Percentiles rank a stretch among this genome's conserved stretches.
phyloP scores from a whole-genome alignment of 2,888 invertebrate genomes.

The Camptogramma bilineatum region DNA sequence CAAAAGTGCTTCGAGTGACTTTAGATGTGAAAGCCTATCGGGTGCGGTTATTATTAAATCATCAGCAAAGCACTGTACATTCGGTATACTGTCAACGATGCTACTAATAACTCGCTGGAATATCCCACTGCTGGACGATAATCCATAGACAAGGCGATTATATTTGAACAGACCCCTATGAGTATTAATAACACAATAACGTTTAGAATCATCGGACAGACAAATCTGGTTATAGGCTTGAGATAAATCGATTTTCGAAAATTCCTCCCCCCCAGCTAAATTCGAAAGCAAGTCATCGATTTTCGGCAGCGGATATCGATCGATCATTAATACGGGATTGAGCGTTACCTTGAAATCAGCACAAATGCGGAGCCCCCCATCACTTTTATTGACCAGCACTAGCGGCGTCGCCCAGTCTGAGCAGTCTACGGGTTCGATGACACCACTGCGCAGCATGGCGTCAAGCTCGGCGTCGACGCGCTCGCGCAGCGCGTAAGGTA shows the following conservation, averaged over 20 bases:
- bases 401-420: slow-evolving; percentile 44
- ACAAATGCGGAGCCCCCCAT: slow-evolving; percentile 43
- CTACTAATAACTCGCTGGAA: slow-evolving; percentile 19
- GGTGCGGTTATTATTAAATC: too few relatives aligned
- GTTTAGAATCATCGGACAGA: too few relatives aligned
- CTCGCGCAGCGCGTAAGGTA: slow-evolving; percentile 43
- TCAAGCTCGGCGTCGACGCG: slow-evolving; percentile 47
- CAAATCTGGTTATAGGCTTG: too few relatives aligned
- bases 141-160: too few relatives aligned
- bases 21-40: slow-evolving; percentile 9
- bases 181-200: too few relatives aligned
- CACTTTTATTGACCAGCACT: slow-evolving; percentile 38
- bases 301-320: slow-evolving; percentile 41
- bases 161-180: too few relatives aligned
- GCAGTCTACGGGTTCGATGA: slow-evolving; percentile 40
- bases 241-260: slow-evolving; percentile 38
- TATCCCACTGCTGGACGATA: too few relatives aligned
- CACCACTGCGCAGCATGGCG: slow-evolving; percentile 44
- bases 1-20: slow-evolving; percentile 15
- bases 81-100: background rate
- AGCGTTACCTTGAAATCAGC: slow-evolving; percentile 45
- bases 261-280: slow-evolving; percentile 32
- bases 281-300: slow-evolving; percentile 37
- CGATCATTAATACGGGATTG: slow-evolving; percentile 36
- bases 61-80: too few relatives aligned